Conservation (phyloP, 2,888 invertebrate genomes). For the Cryptops parisi region DNA sequence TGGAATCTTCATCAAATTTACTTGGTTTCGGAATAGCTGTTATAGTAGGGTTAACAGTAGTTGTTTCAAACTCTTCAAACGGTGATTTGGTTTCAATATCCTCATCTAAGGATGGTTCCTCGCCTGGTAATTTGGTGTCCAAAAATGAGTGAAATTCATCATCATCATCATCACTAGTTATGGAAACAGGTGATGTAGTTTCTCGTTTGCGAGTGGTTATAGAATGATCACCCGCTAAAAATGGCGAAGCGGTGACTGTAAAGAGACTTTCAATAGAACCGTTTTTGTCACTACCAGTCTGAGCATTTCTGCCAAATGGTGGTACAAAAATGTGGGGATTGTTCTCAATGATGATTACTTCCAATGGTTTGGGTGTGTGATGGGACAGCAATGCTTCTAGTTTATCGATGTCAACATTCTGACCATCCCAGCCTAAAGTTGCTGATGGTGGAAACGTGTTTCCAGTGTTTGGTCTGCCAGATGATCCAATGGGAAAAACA, state of each 20-base stretch:
- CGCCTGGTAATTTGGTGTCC: not conserved
- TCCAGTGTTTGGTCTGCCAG: not conserved
- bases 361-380: not conserved
- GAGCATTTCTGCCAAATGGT: not conserved
- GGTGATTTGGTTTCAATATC: not conserved
- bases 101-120: not conserved
- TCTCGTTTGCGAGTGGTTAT: not conserved
- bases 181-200: slow-evolving; percentile 2
- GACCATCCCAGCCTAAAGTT: slow-evolving; percentile 2
- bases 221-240: not conserved
- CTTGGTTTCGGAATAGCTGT: not conserved
- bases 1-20: not conserved
- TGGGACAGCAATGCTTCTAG: not conserved
- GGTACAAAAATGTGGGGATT: slow-evolving; percentile 3
- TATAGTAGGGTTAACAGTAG: not conserved
- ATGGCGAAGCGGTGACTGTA: not conserved
- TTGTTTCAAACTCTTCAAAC: not conserved
- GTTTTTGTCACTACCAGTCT: not conserved
- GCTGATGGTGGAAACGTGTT: not conserved
- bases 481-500: not conserved
- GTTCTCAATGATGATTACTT: slow-evolving; percentile 3
- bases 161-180: not conserved
- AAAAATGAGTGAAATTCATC: not conserved
- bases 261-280: not conserved
- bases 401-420: not conserved